Base-by-base conservation (phyloP, 1,140 invertebrate species). In the Neocloeon triangulifer region DNA sequence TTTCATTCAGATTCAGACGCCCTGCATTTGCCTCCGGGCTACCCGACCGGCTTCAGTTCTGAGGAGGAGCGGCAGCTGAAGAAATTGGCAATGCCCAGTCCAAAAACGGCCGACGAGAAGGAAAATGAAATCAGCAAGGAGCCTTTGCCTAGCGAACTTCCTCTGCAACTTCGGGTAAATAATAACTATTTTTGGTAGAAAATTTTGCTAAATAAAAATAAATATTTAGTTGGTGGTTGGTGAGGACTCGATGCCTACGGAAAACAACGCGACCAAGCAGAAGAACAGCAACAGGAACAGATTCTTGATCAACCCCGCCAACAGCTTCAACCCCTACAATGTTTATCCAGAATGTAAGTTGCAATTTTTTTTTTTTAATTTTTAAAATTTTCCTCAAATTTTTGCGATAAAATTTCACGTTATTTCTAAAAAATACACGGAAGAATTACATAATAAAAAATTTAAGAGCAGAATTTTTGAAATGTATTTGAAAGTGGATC, bases 221-320 rank as follows among this genome's bases (percentile, higher is more conserved):
- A 5, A 35, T 17, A 17, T 34, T 37, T 33, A 42, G 39, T 25
- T 43, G 20, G 35, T 43, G 12, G 41, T 43, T 4, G 41, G 39
- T 18, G 39, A 40, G 23, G 37, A 43, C 30, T 38, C 37, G 4
- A 27, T 41, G 7, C 41, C 38, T 8, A 36, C 30, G 16, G 13
- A 13, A 6, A 37, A 10, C 29, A 27, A 37, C 29, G 25, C 19
- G 17, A 21, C 18, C 18, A 23, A 30, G 15, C 7, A 26, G 9
- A 22, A 16, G 15, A 22, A 13, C 15, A n/a, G 1, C 25, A 19
- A 21, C 16, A 21, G 19, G 5, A 18, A 10, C 6, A 19, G 19
- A 17, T 23, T 13, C 22, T 1, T 18, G 19, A 20, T 19, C 27
- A 22, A 12, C 25, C 8, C 16, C 13, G 5, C 10, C 10, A 19